A percentile compares a stretch with the other conserved stretches of the same genome.
Evolutionary conservation across 2,797 vertebrate species (phyloP).

Genomic region (Scarus forsteni): DNA sequence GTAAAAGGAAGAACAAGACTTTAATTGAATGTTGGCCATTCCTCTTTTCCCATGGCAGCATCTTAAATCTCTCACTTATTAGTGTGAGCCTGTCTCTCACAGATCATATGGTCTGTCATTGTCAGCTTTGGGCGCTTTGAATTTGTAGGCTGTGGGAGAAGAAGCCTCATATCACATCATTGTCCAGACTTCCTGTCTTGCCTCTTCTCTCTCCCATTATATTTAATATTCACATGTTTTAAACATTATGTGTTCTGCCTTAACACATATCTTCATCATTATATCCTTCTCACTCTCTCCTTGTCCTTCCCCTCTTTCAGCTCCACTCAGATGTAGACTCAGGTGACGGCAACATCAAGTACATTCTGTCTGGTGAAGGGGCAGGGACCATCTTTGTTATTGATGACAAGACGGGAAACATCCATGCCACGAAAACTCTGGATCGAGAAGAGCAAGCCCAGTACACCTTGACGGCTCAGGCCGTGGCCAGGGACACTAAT

Average conservation of each 20-base stretch:
- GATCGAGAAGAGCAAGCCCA: slow-evolving; percentile 98
- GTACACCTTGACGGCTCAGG: slow-evolving; percentile 97
- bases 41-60: slow-evolving; percentile 14
- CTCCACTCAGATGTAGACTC: slow-evolving; percentile 98
- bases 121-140: slow-evolving; percentile 4
- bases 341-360: slow-evolving; percentile 95
- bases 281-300: slow-evolving; percentile 20
- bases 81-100: slow-evolving; percentile 13
- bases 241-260: not conserved
- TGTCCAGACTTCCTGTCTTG: not conserved
- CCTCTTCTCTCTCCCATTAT: not conserved
- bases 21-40: slow-evolving; percentile 58
- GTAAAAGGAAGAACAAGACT: slow-evolving; percentile 37
- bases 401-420: slow-evolving; percentile 98
- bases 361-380: slow-evolving; percentile 98
- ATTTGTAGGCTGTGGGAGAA: slow-evolving; percentile 11
- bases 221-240: slow-evolving; percentile 17
- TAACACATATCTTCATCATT: not conserved
- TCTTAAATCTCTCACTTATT: slow-evolving; percentile 57
- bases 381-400: slow-evolving; percentile 99
- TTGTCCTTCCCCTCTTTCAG: slow-evolving; percentile 69
- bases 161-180: slow-evolving; percentile 6
- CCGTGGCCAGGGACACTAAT: slow-evolving; percentile 93
- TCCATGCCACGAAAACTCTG: slow-evolving; percentile 97
- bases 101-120: not conserved